Conservation (phyloP, 2,113 vertebrate genomes). For the Chaetodon auriga region DNA sequence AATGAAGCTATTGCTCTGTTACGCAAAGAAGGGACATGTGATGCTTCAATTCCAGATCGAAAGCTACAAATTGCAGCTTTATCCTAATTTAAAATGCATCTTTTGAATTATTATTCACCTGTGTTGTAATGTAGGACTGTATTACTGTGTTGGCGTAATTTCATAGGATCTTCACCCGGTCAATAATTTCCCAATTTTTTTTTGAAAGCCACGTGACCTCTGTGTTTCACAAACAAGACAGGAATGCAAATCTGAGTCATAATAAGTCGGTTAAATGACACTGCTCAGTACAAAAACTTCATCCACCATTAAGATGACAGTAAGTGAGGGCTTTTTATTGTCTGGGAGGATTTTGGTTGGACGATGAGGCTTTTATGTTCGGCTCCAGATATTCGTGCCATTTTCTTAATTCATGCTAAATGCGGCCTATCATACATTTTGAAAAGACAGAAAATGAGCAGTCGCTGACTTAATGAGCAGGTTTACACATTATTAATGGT, state of each 20-base stretch:
- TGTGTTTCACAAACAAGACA: neutral
- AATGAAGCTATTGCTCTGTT: no score
- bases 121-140: no score
- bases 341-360: neutral
- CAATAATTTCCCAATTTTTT: no score
- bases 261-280: neutral
- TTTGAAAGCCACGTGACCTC: neutral
- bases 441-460: slow-evolving; percentile 19
- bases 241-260: neutral
- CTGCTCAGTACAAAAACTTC: neutral
- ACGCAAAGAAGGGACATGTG: neutral
- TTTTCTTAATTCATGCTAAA: slow-evolving; percentile 2
- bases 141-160: no score
- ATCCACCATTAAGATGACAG: neutral
- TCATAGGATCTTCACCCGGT: no score
- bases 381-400: neutral
- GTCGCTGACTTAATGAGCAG: slow-evolving; percentile 36
- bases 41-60: no score
- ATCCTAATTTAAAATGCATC: no score
- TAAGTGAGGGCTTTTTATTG: neutral
- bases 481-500: slow-evolving; percentile 43
- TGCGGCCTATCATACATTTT: neutral
- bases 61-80: no score
- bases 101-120: no score
- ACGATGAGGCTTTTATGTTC: neutral